A percentile compares a stretch with the other conserved stretches of the same genome.
These are phyloP conservation scores for Eucera pruinosa DNA, from an alignment of 2,888 invertebrate species.

Conservation along the genomic window DNA sequence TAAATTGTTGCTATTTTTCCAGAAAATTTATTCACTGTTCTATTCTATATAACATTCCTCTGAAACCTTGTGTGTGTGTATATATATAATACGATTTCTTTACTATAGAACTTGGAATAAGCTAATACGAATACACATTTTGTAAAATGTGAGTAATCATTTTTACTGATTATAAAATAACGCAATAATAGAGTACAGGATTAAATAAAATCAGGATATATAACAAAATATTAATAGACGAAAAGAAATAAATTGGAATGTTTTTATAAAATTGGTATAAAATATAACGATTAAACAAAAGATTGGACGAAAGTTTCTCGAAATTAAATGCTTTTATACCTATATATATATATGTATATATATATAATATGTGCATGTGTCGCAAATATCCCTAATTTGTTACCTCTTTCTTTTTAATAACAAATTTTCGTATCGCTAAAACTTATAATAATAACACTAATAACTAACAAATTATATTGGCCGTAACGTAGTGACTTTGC, in stretches of 20 bases:
- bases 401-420: constrained; percentile 2
- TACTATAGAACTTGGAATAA: constrained; percentile 6
- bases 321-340: constrained; percentile 18
- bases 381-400: constrained; percentile 6
- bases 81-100: constrained; percentile 8
- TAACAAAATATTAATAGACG: neutral
- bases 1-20: constrained; percentile 82
- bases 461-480: constrained; percentile 4
- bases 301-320: constrained; percentile 6
- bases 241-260: constrained; percentile 20
- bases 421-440: neutral
- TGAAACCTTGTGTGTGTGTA: constrained; percentile 34
- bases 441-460: neutral
- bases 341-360: constrained; percentile 19
- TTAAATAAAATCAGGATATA: constrained; percentile 10
- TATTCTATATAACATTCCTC: constrained; percentile 45
- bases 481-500: neutral
- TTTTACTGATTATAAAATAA: constrained; percentile 18
- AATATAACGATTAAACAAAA: constrained; percentile 14
- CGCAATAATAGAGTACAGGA: neutral
- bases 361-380: constrained; percentile 2
- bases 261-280: constrained; percentile 23
- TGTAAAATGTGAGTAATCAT: constrained; percentile 24
- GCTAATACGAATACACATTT: constrained; percentile 12
- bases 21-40: constrained; percentile 60